Conservation (phyloP, 30 jellyfish, hydroid and myxozoan genomes). For the Nemopilema nomurai region DNA sequence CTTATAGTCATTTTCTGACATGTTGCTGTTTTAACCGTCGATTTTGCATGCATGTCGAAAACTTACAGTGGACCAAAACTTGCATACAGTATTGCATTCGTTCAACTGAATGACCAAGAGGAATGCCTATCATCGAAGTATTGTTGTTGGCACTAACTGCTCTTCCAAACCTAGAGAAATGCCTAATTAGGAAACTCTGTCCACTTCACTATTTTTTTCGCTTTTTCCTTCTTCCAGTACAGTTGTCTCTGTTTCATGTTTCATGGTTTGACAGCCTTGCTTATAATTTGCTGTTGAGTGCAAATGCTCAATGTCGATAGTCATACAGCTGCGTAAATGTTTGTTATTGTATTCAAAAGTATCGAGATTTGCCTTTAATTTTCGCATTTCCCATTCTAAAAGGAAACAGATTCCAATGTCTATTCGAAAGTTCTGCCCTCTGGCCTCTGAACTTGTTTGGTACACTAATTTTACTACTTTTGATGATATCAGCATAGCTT, state of each 20-base stretch:
- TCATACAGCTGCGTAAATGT: not conserved
- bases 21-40: not conserved
- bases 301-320: no score
- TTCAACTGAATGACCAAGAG: slow-evolving; percentile 13
- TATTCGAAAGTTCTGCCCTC: no score
- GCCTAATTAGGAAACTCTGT: not conserved
- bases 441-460: no score
- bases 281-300: no score
- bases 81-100: slow-evolving; percentile 21
- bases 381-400: not conserved
- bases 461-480: no score
- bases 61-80: slow-evolving; percentile 11
- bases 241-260: not conserved
- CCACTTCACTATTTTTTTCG: not conserved
- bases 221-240: slow-evolving; percentile 1
- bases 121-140: slow-evolving; percentile 20
- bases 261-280: no score
- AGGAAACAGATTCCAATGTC: not conserved
- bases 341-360: not conserved
- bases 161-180: slow-evolving; percentile 17
- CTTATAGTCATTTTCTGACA: not conserved
- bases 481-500: no score
- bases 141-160: slow-evolving; percentile 9
- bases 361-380: not conserved
- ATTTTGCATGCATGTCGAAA: not conserved